Percentiles rank a stretch among this genome's conserved stretches.
phyloP scores from a whole-genome alignment of 1,140 invertebrate genomes.

The Pectinophora gossypiella region DNA sequence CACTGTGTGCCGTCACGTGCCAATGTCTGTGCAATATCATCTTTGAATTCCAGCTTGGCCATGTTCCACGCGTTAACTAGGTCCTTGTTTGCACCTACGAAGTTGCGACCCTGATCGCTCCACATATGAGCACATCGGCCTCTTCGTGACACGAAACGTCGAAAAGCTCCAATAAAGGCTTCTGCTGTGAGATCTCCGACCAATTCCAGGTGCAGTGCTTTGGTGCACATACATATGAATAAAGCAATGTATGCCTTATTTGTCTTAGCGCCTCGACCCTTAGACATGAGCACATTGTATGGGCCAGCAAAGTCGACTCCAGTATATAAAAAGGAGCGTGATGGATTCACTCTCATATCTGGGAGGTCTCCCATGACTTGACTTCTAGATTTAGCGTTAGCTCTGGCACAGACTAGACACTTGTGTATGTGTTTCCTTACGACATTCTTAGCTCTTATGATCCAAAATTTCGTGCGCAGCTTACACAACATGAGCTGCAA shows the following conservation, averaged over 20 bases:
- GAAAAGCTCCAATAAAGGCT: slow-evolving; percentile 33
- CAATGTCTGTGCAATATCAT: slow-evolving; percentile 9
- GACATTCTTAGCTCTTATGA: background rate
- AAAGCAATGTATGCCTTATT: slow-evolving; percentile 38
- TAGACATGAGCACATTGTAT: slow-evolving; percentile 14
- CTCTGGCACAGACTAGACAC: slow-evolving; percentile 5
- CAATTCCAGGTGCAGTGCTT: slow-evolving; percentile 48
- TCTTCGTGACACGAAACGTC: slow-evolving; percentile 34
- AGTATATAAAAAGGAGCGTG: slow-evolving; percentile 24
- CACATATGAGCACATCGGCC: slow-evolving; percentile 20
- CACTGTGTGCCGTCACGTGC: slow-evolving; percentile 3
- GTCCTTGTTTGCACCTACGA: slow-evolving; percentile 36
- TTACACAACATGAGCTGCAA: slow-evolving; percentile 23
- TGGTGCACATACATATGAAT: slow-evolving; percentile 37
- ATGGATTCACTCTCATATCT: slow-evolving; percentile 21
- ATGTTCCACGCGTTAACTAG: slow-evolving; percentile 11
- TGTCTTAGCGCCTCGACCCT: slow-evolving; percentile 6
- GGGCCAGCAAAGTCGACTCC: slow-evolving; percentile 56
- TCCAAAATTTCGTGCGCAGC: slow-evolving; percentile 24
- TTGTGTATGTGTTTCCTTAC: slow-evolving; percentile 1
- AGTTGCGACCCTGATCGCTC: slow-evolving; percentile 54
- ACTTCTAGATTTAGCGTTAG: background rate
- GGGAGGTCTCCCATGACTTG: slow-evolving; percentile 48
- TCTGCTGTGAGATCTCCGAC: slow-evolving; percentile 21
- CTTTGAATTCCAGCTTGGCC: background rate